These are phyloP conservation scores for Plagodis pulveraria DNA, from an alignment of 2,888 invertebrate species.

Conservation along the genomic window DNA sequence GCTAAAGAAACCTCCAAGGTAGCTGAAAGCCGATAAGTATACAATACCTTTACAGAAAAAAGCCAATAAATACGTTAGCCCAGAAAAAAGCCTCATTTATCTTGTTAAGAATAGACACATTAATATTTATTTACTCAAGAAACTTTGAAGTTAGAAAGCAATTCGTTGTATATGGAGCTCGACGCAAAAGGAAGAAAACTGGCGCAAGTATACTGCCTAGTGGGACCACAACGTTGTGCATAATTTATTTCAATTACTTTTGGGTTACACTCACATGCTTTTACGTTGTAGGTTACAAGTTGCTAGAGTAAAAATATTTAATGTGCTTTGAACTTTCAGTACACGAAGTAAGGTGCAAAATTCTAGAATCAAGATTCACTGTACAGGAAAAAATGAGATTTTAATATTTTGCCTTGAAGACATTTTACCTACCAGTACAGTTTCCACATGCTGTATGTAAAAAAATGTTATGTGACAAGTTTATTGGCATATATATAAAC, in stretches of 20 bases:
- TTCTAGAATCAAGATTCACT: too few species aligned
- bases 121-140: slow-evolving; percentile 10
- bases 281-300: neutral
- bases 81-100: slow-evolving; percentile 9
- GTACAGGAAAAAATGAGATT: too few species aligned
- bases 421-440: too few species aligned
- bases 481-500: too few species aligned
- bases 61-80: slow-evolving; percentile 1
- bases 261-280: slow-evolving; percentile 6
- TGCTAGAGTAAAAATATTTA: neutral
- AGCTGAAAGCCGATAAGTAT: neutral
- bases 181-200: slow-evolving; percentile 14
- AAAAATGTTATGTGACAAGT: too few species aligned
- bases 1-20: too few species aligned
- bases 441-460: too few species aligned
- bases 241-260: slow-evolving; percentile 28
- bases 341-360: neutral
- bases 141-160: slow-evolving; percentile 7
- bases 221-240: slow-evolving; percentile 11
- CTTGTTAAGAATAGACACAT: slow-evolving; percentile 15
- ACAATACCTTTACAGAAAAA: neutral
- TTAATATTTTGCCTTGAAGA: too few species aligned
- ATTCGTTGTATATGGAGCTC: slow-evolving; percentile 4
- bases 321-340: neutral
- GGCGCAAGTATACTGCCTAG: slow-evolving; percentile 10